Conservation (phyloP, 2,113 vertebrate genomes). For the Redunca redunca region DNA sequence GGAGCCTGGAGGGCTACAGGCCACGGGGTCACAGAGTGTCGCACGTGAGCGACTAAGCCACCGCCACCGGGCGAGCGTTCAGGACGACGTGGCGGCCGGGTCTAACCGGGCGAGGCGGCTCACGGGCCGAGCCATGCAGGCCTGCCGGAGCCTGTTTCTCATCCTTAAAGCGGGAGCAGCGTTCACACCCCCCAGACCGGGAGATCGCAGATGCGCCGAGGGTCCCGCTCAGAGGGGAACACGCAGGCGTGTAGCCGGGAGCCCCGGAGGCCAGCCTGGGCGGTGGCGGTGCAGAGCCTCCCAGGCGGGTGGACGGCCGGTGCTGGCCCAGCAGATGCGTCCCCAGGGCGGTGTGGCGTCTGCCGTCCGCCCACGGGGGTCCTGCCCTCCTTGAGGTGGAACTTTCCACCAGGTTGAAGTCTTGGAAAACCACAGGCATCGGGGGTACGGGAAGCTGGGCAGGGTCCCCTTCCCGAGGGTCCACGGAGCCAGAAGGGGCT, state of each 20-base stretch:
- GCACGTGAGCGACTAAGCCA: not conserved
- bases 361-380: not conserved
- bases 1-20: not conserved
- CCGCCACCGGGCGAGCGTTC: not conserved
- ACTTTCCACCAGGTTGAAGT: conserved; percentile 53
- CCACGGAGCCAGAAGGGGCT: not conserved
- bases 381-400: conserved; percentile 57
- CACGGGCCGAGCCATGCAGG: accelerated
- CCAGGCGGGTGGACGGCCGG: accelerated
- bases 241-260: not conserved
- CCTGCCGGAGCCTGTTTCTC: not conserved
- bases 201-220: not conserved
- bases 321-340: not conserved
- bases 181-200: not conserved
- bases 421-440: conserved; percentile 21
- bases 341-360: conserved; percentile 2
- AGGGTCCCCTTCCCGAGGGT: conserved; percentile 55
- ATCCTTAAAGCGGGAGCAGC: not conserved
- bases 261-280: not conserved
- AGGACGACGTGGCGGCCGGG: not conserved
- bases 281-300: accelerated
- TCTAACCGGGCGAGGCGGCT: accelerated
- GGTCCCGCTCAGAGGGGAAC: not conserved
- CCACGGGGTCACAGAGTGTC: not conserved
- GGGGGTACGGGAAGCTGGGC: conserved; percentile 41